Percentiles rank a stretch among this genome's conserved stretches.
phyloP scores from a whole-genome alignment of 2,797 vertebrate species.

The Ficedula albicollis region DNA sequence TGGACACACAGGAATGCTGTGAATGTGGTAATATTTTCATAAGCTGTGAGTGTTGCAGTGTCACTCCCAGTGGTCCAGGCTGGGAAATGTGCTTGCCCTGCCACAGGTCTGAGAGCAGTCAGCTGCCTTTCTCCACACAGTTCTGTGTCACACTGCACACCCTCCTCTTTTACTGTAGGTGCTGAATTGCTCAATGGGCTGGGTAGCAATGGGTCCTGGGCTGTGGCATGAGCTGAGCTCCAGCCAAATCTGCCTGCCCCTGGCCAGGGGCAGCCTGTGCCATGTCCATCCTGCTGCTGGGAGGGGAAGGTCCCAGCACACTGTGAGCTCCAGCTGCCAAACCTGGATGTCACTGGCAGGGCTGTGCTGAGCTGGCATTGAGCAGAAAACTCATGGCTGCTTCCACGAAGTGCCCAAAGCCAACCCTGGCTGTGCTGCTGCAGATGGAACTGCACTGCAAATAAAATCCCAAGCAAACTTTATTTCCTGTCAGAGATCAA shows the following conservation, averaged over 20 bases:
- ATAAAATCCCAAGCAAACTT: not conserved
- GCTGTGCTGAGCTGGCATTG: not conserved
- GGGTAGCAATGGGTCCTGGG: no score
- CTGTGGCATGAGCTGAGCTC: rapidly evolving
- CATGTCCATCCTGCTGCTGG: rapidly evolving
- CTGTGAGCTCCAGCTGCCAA: not conserved
- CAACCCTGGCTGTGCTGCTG: not conserved
- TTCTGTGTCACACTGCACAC: not conserved
- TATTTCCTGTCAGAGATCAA: not conserved
- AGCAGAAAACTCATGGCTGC: not conserved
- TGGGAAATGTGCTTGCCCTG: not conserved
- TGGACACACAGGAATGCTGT: not conserved
- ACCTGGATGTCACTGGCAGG: not conserved
- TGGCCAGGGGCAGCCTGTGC: not conserved
- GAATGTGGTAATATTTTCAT: not conserved
- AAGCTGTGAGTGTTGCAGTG: not conserved
- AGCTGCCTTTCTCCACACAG: not conserved
- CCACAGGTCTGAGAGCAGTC: not conserved
- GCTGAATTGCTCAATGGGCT: not conserved
- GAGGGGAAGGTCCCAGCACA: not conserved
- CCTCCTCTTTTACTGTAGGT: not conserved
- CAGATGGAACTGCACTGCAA: not conserved
- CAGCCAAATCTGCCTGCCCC: not conserved
- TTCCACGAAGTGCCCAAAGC: not conserved
- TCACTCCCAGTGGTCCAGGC: not conserved